Percentiles rank a stretch among this genome's conserved stretches.
Conservation (phyloP, 2,797 vertebrate species). For the Bradypodion ventrale region DNA sequence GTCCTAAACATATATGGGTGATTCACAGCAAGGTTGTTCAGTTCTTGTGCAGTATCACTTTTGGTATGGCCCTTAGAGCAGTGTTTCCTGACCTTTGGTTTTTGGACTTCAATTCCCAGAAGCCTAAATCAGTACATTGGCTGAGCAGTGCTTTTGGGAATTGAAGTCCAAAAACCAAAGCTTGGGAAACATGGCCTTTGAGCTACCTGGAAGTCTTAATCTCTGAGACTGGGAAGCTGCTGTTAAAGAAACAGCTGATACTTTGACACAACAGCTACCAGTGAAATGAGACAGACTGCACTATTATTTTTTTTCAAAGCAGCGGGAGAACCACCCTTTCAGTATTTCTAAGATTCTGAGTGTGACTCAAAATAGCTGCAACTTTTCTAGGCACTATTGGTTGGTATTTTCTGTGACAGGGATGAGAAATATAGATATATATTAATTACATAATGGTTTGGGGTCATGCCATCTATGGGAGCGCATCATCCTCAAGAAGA, state of each 20-base stretch:
- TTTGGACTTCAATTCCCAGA: too few species aligned
- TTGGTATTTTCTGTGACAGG: background rate
- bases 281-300: background rate
- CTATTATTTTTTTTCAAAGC: background rate
- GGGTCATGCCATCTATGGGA: too few species aligned
- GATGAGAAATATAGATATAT: background rate
- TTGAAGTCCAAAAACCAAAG: too few species aligned
- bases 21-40: background rate
- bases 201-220: background rate
- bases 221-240: background rate
- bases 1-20: background rate
- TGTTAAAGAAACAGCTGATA: background rate
- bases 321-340: background rate
- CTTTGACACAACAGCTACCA: background rate
- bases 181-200: too few species aligned
- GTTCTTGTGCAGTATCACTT: background rate
- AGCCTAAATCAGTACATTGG: too few species aligned
- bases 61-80: background rate
- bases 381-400: too few species aligned
- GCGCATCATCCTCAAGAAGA: too few species aligned
- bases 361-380: background rate
- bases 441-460: too few species aligned
- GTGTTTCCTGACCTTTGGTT: too few species aligned
- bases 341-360: background rate
- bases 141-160: too few species aligned